Conservation (phyloP, 2,113 vertebrate species). For the Oreochromis niloticus region DNA sequence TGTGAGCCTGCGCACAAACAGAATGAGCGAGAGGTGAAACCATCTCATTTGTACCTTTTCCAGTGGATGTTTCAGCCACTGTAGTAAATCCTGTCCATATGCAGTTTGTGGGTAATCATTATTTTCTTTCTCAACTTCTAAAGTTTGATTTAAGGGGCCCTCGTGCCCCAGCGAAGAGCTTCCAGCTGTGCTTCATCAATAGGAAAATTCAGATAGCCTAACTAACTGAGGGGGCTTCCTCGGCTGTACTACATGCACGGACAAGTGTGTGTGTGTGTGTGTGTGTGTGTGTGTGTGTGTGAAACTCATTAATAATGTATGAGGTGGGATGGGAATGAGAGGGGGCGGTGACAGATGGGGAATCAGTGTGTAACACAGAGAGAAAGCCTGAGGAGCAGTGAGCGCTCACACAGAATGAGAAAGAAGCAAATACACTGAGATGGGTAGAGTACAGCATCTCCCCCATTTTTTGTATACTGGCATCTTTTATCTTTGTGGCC, state of each 20-base stretch:
- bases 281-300: background rate
- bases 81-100: too few relatives aligned
- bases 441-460: background rate
- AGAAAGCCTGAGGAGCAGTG: background rate
- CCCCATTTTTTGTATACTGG: background rate
- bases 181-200: background rate
- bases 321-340: conserved; percentile 62
- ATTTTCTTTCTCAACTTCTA: background rate
- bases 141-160: too few relatives aligned
- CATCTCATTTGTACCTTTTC: background rate
- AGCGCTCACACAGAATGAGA: background rate
- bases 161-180: background rate
- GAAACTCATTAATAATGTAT: conserved; percentile 68
- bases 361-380: conserved; percentile 25
- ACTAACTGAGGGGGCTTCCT: conserved; percentile 8
- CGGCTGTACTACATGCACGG: background rate
- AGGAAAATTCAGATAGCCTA: background rate
- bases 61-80: background rate
- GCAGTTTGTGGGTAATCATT: background rate
- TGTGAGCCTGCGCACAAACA: background rate
- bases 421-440: background rate
- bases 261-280: background rate
- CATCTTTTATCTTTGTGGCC: background rate
- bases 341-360: conserved; percentile 67
- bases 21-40: background rate